phyloP scores from a whole-genome alignment of 2,888 invertebrate species.

The Drosophila macrospina region DNA sequence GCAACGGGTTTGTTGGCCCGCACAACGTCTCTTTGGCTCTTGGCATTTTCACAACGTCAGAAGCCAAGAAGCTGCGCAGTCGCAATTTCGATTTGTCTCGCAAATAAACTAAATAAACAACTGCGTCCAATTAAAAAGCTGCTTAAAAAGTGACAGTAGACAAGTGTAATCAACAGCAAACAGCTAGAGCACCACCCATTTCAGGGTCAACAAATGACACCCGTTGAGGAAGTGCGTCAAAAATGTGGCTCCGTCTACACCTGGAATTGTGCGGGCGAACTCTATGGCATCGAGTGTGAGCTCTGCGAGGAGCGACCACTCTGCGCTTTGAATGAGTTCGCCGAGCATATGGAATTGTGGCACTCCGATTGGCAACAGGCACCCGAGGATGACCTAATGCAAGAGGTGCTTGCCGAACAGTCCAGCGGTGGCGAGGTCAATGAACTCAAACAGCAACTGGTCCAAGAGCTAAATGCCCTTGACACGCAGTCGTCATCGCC shows the following conservation, averaged over 20 bases:
- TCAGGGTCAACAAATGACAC: conserved; percentile 18
- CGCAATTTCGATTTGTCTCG: conserved; percentile 53
- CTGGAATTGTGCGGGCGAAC: conserved; percentile 79
- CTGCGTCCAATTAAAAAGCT: conserved; percentile 41
- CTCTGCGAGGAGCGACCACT: conserved; percentile 80
- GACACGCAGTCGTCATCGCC: conserved; percentile 15
- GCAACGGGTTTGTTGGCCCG: conserved; percentile 68
- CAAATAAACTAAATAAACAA: conserved; percentile 12
- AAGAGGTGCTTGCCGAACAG: conserved; percentile 69
- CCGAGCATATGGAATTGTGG: conserved; percentile 81
- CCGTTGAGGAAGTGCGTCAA: conserved; percentile 48
- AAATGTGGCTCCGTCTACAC: conserved; percentile 79
- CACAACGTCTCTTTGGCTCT: conserved; percentile 27
- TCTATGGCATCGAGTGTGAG: conserved; percentile 78
- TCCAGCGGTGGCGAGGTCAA: conserved; percentile 60
- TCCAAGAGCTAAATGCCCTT: conserved; percentile 60
- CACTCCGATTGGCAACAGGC: conserved; percentile 71
- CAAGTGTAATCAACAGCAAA: background rate
- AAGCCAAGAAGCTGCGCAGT: conserved; percentile 67
- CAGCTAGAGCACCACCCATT: conserved; percentile 3
- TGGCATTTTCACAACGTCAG: conserved; percentile 65
- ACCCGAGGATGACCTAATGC: conserved; percentile 72
- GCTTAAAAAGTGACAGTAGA: conserved; percentile 60
- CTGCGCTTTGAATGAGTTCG: conserved; percentile 76
- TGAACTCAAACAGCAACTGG: conserved; percentile 67